Evolutionary conservation across 2,888 invertebrate species (phyloP), one percentile per base, ranked within the genome.

Genomic region (Calameuta filiformis): DNA sequence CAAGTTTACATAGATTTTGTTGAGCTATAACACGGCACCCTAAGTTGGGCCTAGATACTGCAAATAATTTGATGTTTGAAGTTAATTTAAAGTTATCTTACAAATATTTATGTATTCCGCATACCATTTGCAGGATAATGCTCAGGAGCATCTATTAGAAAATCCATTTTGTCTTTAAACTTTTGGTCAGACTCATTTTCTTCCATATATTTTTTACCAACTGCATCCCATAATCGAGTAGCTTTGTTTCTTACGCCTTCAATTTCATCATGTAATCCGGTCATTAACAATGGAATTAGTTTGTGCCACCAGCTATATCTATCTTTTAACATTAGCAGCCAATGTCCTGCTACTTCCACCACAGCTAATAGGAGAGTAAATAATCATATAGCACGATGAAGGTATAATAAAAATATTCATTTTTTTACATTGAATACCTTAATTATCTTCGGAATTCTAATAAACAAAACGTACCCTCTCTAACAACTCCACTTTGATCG

Each of bases 291-390:
- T 0, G 98, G 98, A 83, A 98, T 93, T 86, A 98, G 94, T 84
- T 96, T 95, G 89, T 96, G 95, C 93, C 97, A 98, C 92, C 95
- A 98, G 0, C 98, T 98, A 89, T 98, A 98, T 84, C 98, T 93
- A 90, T 98, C 98, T 76, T 93, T 93, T 78, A 98, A 94, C 77
- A 94, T 94, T 35, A 96, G 89, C 89, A 98, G 93, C 96, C 97
- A 96, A 73, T 93, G 92, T 4, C 96, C 96, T 0, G 97, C 95
- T 84, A 96, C 95, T 85, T 94, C 92, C 0, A 96, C 95, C 4
- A 97, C 96, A 83, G 96, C 96, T 87, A 93, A 69, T 74, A 40
- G 30, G 34, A 75, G 69, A 69, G 15, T 71, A 11, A 76, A 69
- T 71, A 76, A 69, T 71, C 12, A 15, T 35, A 56, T 73, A 73